phyloP scores from a whole-genome alignment of 1,140 invertebrate species.

The Campoletis sonorensis region DNA sequence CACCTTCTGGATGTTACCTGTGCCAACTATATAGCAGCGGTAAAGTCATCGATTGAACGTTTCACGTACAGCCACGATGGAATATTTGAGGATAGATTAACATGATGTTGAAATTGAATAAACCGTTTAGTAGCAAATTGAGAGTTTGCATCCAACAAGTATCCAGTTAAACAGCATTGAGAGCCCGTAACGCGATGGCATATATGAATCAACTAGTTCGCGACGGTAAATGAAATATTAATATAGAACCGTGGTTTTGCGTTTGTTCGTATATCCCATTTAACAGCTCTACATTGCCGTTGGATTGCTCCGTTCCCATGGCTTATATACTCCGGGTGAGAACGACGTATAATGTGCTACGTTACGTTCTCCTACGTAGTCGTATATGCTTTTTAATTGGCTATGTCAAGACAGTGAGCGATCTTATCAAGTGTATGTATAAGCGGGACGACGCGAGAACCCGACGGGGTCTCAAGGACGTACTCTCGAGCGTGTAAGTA shows the following conservation, averaged over 20 bases:
- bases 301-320: constrained; percentile 56
- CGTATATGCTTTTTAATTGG: constrained; percentile 57
- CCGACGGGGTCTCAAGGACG: constrained; percentile 35
- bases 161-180: constrained; percentile 10
- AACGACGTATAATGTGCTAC: constrained; percentile 47
- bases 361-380: not conserved
- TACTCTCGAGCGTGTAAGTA: not conserved
- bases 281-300: constrained; percentile 57
- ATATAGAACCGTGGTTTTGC: constrained; percentile 59
- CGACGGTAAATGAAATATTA: constrained; percentile 60
- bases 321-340: constrained; percentile 54
- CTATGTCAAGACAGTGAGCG: constrained; percentile 43
- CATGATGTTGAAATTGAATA: too few relatives aligned
- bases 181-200: constrained; percentile 44
- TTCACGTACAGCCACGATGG: too few relatives aligned
- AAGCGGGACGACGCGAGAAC: constrained; percentile 46
- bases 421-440: constrained; percentile 46
- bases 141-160: not conserved
- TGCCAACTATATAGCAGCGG: too few relatives aligned
- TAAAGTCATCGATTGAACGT: too few relatives aligned
- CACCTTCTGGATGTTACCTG: not conserved
- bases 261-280: not conserved
- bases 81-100: too few relatives aligned
- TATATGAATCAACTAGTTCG: not conserved
- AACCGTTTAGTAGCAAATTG: too few relatives aligned